Evolutionary conservation across 2,113 vertebrate genomes (phyloP), one percentile per base, ranked within the genome.

Genomic region (Scartelaos histophorus): DNA sequence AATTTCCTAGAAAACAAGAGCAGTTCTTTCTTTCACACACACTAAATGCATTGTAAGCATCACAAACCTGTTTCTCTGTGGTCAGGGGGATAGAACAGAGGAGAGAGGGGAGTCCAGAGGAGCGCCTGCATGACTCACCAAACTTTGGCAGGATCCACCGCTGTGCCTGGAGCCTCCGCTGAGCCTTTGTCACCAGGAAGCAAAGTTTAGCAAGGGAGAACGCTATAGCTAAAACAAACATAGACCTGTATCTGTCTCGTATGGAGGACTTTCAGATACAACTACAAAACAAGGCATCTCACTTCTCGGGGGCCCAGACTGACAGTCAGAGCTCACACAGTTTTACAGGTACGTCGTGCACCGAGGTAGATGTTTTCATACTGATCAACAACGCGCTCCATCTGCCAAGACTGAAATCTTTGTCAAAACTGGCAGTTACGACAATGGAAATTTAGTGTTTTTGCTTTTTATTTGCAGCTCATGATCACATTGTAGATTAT

Each of bases 251-350:
- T 47, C 45, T 16, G 38, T 22, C 38, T 66, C 38, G 22, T 46
- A 47, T 22, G n/a, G 65, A 66, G 38, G 2, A 24, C 43, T 66
- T 64, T 78, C 57, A 79, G 72, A 57, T 47, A 25, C 73, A 77
- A 64, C 79, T 79, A 25, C 56, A 58, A 43, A 62, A 64, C 61
- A 35, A 64, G 29, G 9, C 34, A 21, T 21, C 61, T 43, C 9
- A 0, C 3, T 64, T 64, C 61, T 38, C 19, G 7, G 61, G 61
- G 61, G 19, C 7, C 34, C 61, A 5, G 35, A 10, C 34, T 64
- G 61, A 64, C 61, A 64, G 61, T 34, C 61, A 38, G 34, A 17
- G 11, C 17, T 64, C 61, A 43, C 60, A n/a, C 61, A 43, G 61
- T 64, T 64, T 64, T 43, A 64, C 61, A 64, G 61, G 61, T 64